Evolutionary conservation across 2,113 vertebrate genomes (phyloP).

Genomic region (Collichthys lucidus): DNA sequence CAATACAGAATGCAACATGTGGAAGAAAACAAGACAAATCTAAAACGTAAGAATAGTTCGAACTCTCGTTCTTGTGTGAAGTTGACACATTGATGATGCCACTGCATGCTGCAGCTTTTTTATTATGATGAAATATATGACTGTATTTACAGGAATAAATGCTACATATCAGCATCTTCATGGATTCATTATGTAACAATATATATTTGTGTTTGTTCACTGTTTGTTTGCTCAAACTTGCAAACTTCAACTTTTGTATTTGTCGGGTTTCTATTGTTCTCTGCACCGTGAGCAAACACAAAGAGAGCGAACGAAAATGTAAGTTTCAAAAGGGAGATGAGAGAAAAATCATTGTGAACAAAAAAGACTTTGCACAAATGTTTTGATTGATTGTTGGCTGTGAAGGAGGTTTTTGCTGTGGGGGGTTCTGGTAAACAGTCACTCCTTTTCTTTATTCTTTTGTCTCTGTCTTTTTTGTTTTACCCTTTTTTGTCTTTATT

Average conservation of each 20-base stretch:
- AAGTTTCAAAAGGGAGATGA: neutral
- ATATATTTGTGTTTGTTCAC: neutral
- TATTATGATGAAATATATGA: neutral
- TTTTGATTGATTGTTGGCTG: slow-evolving; percentile 26
- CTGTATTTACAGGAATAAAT: neutral
- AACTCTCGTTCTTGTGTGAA: neutral
- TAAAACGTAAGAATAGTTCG: neutral
- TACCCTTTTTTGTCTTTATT: neutral
- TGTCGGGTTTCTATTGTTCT: neutral
- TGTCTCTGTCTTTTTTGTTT: slow-evolving; percentile 5
- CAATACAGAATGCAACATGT: neutral
- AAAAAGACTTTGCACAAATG: slow-evolving; percentile 3
- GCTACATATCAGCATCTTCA: neutral
- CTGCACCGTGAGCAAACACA: neutral
- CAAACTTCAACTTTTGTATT: no score
- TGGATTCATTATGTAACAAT: neutral
- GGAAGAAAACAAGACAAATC: neutral
- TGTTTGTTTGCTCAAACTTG: neutral
- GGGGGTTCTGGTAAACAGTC: slow-evolving; percentile 17
- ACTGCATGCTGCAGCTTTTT: neutral
- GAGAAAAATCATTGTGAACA: neutral
- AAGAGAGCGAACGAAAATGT: neutral
- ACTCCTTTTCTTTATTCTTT: neutral
- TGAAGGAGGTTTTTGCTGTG: slow-evolving; percentile 6
- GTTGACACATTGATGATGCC: neutral